These are phyloP conservation scores for Sphaeridia pumilis DNA, from an alignment of 2,888 invertebrate genomes.

Conservation along the genomic window DNA sequence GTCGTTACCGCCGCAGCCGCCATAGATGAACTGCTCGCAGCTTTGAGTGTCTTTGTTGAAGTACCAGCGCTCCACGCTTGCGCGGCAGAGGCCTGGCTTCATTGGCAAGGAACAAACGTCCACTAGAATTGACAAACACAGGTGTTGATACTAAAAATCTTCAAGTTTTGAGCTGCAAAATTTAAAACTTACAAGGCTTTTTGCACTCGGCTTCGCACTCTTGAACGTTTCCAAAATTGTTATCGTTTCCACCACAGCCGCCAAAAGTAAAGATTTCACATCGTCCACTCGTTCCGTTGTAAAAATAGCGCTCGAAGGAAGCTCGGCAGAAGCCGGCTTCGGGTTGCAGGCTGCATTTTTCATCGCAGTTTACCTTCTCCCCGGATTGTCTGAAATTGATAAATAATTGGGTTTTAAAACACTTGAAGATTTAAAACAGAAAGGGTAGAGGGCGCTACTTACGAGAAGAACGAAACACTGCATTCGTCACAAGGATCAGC, in stretches of 20 bases:
- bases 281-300: conserved; percentile 37
- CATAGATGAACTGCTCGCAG: conserved; percentile 57
- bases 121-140: too few species aligned
- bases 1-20: conserved; percentile 67
- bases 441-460: background rate
- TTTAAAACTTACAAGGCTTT: conserved; percentile 12
- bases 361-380: conserved; percentile 36
- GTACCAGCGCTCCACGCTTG: conserved; percentile 49
- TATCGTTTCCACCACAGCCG: conserved; percentile 41
- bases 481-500: conserved; percentile 40
- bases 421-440: background rate
- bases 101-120: conserved; percentile 68
- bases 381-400: conserved; percentile 34
- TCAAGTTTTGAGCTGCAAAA: background rate
- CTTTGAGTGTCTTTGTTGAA: conserved; percentile 66
- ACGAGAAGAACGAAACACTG: conserved; percentile 37
- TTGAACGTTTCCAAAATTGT: conserved; percentile 40
- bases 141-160: too few species aligned
- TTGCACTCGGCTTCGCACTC: conserved; percentile 38
- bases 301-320: conserved; percentile 37
- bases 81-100: conserved; percentile 49
- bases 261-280: conserved; percentile 40
- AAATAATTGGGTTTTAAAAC: too few species aligned
- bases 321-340: conserved; percentile 35
- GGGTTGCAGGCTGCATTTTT: conserved; percentile 35